These are phyloP conservation scores for Pseudomyrmex pallidus DNA, from an alignment of 1,140 invertebrate species.

Conservation along the genomic window DNA sequence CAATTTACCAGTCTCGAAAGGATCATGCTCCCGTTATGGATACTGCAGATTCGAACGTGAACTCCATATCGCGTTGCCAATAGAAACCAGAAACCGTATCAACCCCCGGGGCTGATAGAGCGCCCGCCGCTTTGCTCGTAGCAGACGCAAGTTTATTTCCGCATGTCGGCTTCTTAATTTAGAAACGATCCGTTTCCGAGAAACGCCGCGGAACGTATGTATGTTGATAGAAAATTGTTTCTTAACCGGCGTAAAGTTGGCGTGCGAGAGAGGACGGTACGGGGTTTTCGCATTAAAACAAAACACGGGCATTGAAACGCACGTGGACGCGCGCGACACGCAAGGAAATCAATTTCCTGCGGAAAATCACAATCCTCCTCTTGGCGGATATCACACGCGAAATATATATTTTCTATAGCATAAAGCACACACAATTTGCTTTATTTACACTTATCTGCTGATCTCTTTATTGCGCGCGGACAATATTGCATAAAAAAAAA, in stretches of 20 bases:
- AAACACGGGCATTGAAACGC: background rate
- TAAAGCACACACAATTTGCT: too few relatives aligned
- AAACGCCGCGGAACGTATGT: conserved; percentile 23
- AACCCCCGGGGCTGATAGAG: conserved; percentile 59
- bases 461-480: too few relatives aligned
- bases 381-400: background rate
- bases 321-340: background rate
- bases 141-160: conserved; percentile 58
- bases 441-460: too few relatives aligned
- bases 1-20: conserved; percentile 70
- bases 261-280: background rate
- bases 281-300: background rate
- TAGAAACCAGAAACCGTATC: conserved; percentile 73
- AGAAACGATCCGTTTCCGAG: conserved; percentile 51
- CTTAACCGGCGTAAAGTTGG: conserved; percentile 27
- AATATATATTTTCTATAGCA: too few relatives aligned
- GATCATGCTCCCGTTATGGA: conserved; percentile 71
- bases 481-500: too few relatives aligned
- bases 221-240: conserved; percentile 58
- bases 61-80: conserved; percentile 72
- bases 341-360: background rate
- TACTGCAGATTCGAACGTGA: conserved; percentile 69
- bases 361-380: background rate
- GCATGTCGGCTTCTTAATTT: conserved; percentile 47
- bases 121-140: conserved; percentile 57